Base-by-base conservation (phyloP, 2,888 invertebrate species). In the Dicycla oo region DNA sequence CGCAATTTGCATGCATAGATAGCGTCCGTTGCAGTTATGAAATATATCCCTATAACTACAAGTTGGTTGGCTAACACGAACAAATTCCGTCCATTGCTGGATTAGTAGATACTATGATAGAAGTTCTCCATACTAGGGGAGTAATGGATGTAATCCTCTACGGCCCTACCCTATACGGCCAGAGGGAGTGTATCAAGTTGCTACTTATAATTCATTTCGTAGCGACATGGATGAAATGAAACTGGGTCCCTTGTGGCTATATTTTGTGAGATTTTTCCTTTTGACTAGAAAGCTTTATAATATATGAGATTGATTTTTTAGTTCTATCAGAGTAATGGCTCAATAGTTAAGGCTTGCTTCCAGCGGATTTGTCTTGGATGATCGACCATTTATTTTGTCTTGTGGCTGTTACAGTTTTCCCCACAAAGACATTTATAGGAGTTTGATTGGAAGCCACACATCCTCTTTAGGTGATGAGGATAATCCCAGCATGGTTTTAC, bases 121-220 rank as follows among this genome's bases (percentile, higher is more conserved):
- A 56, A n/a, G 8, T 49, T 38, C n/a, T 30, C 23, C 30, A 8
- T 49, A 69, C 62, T 1, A 18, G 10, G 49, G n/a, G 0, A 66
- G 78, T 80, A 69, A 80, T 80, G 65, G 53, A 63, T 66, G n/a
- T 64, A 75, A 62, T 62, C 30, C 70, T 74, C 18, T 26, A 65
- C n/a, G 61, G 49, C 62, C 45, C 53, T 69, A 43, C 13, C 38
- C 38, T 43, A 80, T 65, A 63, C 45, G 49, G 47, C 40, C 38
- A 57, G 38, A 38, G 43, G 38, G 47, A 69, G 75, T 79, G 34
- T 69, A 79, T 79, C 69, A 82, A 80, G 80, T 81, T 80, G 78
- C 83, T 81, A 82, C 82, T 82, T 84, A 88, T 88, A 87, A 88
- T 87, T 89, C 86, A 88, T 87, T 86, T 71, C 67, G 71, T 79